A percentile compares a stretch with the other conserved stretches of the same genome.
These are phyloP conservation scores for Onychostoma macrolepis DNA, from an alignment of 2,113 vertebrate species.

Conservation along the genomic window DNA sequence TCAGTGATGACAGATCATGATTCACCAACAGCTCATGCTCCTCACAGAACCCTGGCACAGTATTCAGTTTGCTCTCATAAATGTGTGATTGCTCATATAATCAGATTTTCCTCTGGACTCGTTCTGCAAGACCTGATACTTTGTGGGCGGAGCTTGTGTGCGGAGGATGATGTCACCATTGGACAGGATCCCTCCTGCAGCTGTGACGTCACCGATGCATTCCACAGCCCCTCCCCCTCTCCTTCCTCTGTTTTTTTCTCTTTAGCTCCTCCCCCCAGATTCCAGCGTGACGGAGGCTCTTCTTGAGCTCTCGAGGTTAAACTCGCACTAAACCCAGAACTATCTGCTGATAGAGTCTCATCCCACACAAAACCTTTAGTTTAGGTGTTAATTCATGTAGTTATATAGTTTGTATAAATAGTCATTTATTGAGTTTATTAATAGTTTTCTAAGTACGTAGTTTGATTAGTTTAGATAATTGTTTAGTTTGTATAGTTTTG, in stretches of 20 bases:
- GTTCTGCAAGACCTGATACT: too few species aligned
- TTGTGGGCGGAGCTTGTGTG: conserved; percentile 60
- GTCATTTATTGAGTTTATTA: too few species aligned
- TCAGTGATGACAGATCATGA: neutral
- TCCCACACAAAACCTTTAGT: neutral
- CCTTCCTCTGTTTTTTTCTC: neutral
- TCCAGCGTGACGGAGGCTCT: neutral
- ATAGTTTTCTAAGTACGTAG: too few species aligned
- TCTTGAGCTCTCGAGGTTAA: conserved; percentile 12
- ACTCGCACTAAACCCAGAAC: conserved; percentile 53
- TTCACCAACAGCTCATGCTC: neutral
- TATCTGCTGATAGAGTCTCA: neutral
- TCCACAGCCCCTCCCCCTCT: conserved; percentile 66
- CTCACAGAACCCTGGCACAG: too few species aligned
- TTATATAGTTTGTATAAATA: neutral
- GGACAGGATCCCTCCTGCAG: conserved; percentile 75
- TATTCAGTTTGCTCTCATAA: neutral
- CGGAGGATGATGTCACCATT: conserved; percentile 74
- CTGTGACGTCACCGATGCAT: conserved; percentile 77
- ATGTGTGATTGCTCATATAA: neutral
- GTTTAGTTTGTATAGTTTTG: too few species aligned
- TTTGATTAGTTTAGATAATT: too few species aligned
- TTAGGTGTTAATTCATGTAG: neutral
- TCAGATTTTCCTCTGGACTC: too few species aligned
- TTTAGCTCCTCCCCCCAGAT: neutral